A percentile compares a stretch with the other conserved stretches of the same genome.
Evolutionary conservation across 2,113 vertebrate species (phyloP).

Genomic region (Nestor notabilis): DNA sequence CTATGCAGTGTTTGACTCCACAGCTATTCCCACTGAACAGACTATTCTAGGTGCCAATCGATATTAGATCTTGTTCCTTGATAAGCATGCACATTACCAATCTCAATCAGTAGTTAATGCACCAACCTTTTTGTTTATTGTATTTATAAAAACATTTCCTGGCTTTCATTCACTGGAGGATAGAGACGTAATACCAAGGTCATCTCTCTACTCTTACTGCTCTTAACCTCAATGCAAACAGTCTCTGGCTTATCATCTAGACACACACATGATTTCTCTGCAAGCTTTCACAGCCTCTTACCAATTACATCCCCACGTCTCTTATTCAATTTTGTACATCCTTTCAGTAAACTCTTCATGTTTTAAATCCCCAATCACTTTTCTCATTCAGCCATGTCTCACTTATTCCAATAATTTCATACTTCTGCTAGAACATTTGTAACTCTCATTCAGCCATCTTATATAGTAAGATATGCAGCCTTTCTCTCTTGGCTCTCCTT

Average conservation of each 20-base stretch:
- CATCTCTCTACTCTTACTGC: background rate
- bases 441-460: constrained; percentile 19
- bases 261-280: background rate
- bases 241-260: background rate
- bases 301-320: background rate
- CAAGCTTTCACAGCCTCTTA: background rate
- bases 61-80: background rate
- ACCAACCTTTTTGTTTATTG: background rate
- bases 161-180: background rate
- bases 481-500: background rate
- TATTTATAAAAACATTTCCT: background rate
- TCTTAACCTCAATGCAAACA: background rate
- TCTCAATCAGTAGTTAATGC: background rate
- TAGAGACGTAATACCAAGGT: background rate
- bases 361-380: constrained; percentile 26
- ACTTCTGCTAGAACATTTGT: constrained; percentile 19
- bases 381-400: background rate
- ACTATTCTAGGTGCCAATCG: background rate
- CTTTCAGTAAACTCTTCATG: background rate
- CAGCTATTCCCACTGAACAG: background rate
- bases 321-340: background rate
- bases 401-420: background rate
- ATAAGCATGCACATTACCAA: background rate
- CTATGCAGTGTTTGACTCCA: background rate
- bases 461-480: background rate